Percentiles rank a stretch among this genome's conserved stretches.
phyloP scores from a whole-genome alignment of 2,888 invertebrate species.

The Cephus rjabovi region DNA sequence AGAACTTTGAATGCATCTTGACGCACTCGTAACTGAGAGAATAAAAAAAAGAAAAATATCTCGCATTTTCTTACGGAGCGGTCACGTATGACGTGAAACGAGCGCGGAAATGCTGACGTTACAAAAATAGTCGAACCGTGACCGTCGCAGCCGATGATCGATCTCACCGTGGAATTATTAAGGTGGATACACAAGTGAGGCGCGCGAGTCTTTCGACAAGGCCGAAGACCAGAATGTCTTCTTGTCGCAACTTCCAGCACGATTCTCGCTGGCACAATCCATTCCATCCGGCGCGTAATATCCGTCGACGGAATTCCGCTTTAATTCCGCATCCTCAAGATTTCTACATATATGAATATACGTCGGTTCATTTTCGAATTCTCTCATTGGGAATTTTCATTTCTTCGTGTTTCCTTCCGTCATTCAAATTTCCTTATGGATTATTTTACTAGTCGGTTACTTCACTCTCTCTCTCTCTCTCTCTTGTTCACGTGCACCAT shows the following conservation, averaged over 20 bases:
- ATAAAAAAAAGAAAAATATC: neutral
- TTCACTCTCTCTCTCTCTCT: too few relatives aligned
- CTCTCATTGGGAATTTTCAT: neutral
- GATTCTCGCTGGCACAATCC: neutral
- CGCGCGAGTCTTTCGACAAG: neutral
- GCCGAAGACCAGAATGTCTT: neutral
- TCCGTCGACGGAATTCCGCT: neutral
- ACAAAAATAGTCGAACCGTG: slow-evolving; percentile 48
- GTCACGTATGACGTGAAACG: neutral
- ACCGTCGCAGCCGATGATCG: slow-evolving; percentile 44
- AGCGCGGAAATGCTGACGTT: slow-evolving; percentile 34
- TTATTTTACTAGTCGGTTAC: too few relatives aligned
- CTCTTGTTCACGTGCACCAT: too few relatives aligned
- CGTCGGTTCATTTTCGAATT: neutral
- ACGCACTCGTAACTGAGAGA: neutral
- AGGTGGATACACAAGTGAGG: slow-evolving; percentile 5
- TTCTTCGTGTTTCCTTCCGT: neutral
- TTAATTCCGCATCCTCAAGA: neutral
- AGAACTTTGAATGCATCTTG: neutral
- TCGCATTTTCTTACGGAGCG: neutral
- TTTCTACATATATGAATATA: neutral
- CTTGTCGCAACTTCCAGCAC: neutral
- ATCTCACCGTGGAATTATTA: slow-evolving; percentile 47
- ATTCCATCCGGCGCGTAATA: neutral
- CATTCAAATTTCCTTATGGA: neutral